Conservation (phyloP, 2,888 invertebrate species). For the Heliconius hortense region DNA sequence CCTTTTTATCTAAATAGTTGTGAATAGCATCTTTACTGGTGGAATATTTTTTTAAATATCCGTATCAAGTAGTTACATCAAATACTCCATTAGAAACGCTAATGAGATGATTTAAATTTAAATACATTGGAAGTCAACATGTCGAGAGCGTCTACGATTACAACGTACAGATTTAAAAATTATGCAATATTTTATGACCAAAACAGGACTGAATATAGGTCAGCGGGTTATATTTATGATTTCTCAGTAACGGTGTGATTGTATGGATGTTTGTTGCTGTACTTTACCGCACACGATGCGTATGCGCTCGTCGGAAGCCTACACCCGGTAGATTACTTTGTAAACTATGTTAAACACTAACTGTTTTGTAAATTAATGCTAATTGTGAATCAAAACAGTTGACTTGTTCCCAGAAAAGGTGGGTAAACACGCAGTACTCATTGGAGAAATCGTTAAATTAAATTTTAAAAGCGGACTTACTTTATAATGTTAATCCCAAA, state of each 20-base stretch:
- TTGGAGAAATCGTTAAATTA: not conserved
- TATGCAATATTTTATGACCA: conserved; percentile 71
- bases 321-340: conserved; percentile 61
- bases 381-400: conserved; percentile 43
- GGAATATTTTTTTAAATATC: not conserved
- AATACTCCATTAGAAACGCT: not conserved
- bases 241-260: conserved; percentile 70
- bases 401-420: conserved; percentile 29
- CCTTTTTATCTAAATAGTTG: not conserved
- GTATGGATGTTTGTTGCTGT: conserved; percentile 69
- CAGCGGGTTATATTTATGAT: conserved; percentile 68
- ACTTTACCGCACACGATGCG: conserved; percentile 57
- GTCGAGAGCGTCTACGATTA: not conserved
- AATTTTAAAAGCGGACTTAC: not conserved
- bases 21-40: not conserved
- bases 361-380: conserved; percentile 48
- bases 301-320: conserved; percentile 57
- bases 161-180: conserved; percentile 60
- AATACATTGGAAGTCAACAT: not conserved
- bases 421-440: conserved; percentile 9
- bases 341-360: conserved; percentile 49
- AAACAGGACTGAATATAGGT: conserved; percentile 71
- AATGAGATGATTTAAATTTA: conserved; percentile 10
- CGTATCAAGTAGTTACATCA: not conserved
- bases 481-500: not conserved